Evolutionary conservation across 2,113 vertebrate genomes (phyloP).

Genomic region (Sinocyclocheilus rhinocerous): DNA sequence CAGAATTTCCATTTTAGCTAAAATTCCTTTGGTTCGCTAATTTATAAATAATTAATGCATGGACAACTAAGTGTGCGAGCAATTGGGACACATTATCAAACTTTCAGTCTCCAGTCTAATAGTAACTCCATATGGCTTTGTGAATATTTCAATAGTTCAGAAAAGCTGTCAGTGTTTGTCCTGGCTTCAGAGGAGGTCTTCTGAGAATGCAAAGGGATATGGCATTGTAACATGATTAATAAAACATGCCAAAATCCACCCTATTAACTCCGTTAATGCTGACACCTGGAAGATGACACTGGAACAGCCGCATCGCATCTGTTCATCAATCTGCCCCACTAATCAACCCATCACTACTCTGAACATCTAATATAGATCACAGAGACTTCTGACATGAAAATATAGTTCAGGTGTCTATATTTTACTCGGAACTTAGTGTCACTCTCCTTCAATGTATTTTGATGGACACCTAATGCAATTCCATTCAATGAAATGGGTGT

Average conservation of each 20-base stretch:
- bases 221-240: slow-evolving; percentile 35
- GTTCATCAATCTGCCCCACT: slow-evolving; percentile 33
- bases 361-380: neutral
- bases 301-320: slow-evolving; percentile 29
- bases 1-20: neutral
- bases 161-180: slow-evolving; percentile 14
- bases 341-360: neutral
- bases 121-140: slow-evolving; percentile 23
- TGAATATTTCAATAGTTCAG: slow-evolving; percentile 47
- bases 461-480: neutral
- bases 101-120: neutral
- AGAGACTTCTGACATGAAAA: neutral
- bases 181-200: slow-evolving; percentile 7
- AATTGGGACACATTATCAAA: neutral
- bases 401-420: neutral
- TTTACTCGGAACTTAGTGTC: neutral
- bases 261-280: slow-evolving; percentile 6
- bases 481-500: neutral
- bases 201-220: slow-evolving; percentile 11
- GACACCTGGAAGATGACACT: slow-evolving; percentile 47
- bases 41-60: neutral
- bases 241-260: slow-evolving; percentile 29
- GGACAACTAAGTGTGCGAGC: neutral
- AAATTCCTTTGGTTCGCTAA: neutral
- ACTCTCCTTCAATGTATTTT: neutral